These are phyloP conservation scores for Stegodyphus dumicola DNA, from an alignment of 1,140 invertebrate species.

Conservation along the genomic window DNA sequence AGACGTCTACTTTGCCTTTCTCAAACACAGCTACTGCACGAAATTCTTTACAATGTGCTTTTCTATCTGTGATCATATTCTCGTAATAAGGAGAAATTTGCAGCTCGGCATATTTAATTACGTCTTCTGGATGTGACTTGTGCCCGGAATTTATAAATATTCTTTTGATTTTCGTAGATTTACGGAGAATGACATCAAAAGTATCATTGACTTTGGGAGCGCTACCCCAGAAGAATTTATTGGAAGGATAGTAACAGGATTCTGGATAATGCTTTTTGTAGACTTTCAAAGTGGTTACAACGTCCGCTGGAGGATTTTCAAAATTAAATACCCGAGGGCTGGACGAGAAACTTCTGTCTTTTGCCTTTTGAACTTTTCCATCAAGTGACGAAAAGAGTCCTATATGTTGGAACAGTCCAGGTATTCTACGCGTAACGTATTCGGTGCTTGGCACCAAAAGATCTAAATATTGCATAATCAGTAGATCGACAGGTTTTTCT, in stretches of 20 bases:
- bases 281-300: conserved; percentile 26
- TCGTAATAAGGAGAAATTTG: conserved; percentile 1
- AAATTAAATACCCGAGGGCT: conserved; percentile 75
- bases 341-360: conserved; percentile 90
- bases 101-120: conserved; percentile 25
- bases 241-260: conserved; percentile 11
- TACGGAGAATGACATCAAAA: conserved; percentile 46
- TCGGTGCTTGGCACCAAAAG: conserved; percentile 78
- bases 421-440: conserved; percentile 90
- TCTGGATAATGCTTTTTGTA: conserved; percentile 55
- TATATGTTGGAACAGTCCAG: conserved; percentile 95
- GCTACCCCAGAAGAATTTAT: conserved; percentile 50
- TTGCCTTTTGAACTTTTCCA: conserved; percentile 95
- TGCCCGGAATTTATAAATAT: conserved; percentile 38
- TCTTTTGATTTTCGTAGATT: conserved; percentile 11
- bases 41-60: conserved; percentile 23
- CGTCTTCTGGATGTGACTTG: conserved; percentile 22
- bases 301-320: conserved; percentile 41
- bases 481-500: conserved; percentile 97
- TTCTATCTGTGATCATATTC: conserved; percentile 35
- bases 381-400: conserved; percentile 93
- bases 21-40: conserved; percentile 29
- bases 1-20: conserved; percentile 34
- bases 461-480: conserved; percentile 82
- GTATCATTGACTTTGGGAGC: conserved; percentile 47